phyloP scores from a whole-genome alignment of 2,113 vertebrate genomes.

The Aptenodytes patagonicus region DNA sequence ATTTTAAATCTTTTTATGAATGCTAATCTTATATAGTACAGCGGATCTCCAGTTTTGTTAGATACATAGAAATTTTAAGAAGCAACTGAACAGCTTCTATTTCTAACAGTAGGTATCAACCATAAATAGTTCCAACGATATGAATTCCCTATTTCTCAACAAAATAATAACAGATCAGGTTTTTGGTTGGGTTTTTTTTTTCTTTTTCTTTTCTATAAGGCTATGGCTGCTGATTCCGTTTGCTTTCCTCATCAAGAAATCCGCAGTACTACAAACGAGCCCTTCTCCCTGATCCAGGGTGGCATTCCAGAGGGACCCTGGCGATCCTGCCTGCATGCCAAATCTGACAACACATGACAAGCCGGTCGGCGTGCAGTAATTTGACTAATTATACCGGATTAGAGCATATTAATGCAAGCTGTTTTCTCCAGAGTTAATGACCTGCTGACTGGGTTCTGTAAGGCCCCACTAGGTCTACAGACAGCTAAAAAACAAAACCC shows the following conservation, averaged over 20 bases:
- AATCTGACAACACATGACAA: slow-evolving; percentile 94
- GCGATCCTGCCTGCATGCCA: slow-evolving; percentile 85
- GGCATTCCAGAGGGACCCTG: slow-evolving; percentile 86
- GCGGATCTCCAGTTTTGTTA: slow-evolving; percentile 66
- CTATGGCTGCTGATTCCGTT: slow-evolving; percentile 36
- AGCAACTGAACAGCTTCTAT: background rate
- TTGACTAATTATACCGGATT: slow-evolving; percentile 99
- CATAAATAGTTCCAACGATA: background rate
- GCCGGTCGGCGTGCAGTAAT: slow-evolving; percentile 92
- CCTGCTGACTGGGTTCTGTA: slow-evolving; percentile 85
- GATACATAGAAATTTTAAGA: slow-evolving; percentile 49
- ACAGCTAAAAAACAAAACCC: slow-evolving; percentile 82
- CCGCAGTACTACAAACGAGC: slow-evolving; percentile 68
- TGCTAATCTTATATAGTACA: slow-evolving; percentile 79
- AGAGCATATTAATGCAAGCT: slow-evolving; percentile 99
- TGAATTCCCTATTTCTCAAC: slow-evolving; percentile 60
- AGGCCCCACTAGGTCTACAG: slow-evolving; percentile 79
- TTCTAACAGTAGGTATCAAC: background rate
- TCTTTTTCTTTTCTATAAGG: background rate
- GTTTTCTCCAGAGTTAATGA: slow-evolving; percentile 96
- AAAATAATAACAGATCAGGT: background rate
- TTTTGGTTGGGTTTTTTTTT: background rate
- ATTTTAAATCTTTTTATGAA: slow-evolving; percentile 85
- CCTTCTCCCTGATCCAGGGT: slow-evolving; percentile 75
- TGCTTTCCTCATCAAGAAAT: slow-evolving; percentile 67